These are phyloP conservation scores for Xylophagus ater DNA, from an alignment of 2,888 invertebrate genomes.

Conservation along the genomic window DNA sequence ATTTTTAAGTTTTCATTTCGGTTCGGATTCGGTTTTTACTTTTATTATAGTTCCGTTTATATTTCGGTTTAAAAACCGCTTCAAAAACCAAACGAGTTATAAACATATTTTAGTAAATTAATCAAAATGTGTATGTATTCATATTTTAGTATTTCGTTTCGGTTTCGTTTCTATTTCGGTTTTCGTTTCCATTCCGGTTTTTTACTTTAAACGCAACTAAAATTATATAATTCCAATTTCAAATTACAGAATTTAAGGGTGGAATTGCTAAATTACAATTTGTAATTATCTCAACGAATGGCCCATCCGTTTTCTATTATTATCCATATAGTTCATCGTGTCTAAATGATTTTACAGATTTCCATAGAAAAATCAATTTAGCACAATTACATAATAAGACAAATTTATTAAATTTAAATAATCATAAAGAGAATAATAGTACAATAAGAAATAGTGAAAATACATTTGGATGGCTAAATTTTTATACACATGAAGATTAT, in stretches of 20 bases:
- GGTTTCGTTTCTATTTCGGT: too few species aligned
- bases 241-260: constrained; percentile 25
- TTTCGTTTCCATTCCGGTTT: too few species aligned
- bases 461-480: constrained; percentile 28
- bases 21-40: too few species aligned
- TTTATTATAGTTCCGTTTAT: too few species aligned
- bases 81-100: too few species aligned
- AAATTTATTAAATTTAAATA: neutral
- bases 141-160: too few species aligned
- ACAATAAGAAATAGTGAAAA: neutral
- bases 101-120: too few species aligned
- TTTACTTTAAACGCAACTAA: too few species aligned
- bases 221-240: too few species aligned
- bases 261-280: constrained; percentile 31
- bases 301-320: constrained; percentile 29
- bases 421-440: neutral
- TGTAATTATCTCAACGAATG: constrained; percentile 27
- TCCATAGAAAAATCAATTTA: constrained; percentile 25
- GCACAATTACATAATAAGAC: neutral
- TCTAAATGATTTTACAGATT: constrained; percentile 28
- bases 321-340: constrained; percentile 26
- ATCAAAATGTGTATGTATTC: too few species aligned
- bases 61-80: too few species aligned
- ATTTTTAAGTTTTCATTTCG: too few species aligned
- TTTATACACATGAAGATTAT: constrained; percentile 31